Evolutionary conservation across 1,140 invertebrate species (phyloP).

Genomic region (Camponotus pennsylvanicus): DNA sequence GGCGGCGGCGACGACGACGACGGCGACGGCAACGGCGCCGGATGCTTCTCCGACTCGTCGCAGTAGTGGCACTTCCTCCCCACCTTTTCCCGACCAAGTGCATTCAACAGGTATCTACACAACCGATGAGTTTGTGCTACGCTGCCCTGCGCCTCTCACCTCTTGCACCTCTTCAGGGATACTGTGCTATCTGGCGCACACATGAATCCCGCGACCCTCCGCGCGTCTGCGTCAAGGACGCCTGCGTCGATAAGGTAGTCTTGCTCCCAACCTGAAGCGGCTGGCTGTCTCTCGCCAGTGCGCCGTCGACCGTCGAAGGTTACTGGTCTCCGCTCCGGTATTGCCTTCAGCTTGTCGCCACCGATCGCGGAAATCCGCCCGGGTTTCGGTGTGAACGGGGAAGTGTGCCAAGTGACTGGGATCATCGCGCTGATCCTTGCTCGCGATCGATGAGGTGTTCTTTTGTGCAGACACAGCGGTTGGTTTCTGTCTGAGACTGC

Average conservation of each 20-base stretch:
- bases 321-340: conserved; percentile 52
- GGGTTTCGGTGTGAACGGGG: conserved; percentile 13
- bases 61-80: conserved; percentile 35
- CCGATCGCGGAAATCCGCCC: neutral
- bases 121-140: conserved; percentile 65
- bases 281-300: conserved; percentile 45
- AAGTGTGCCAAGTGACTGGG: conserved; percentile 17
- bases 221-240: conserved; percentile 40
- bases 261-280: conserved; percentile 28
- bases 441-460: conserved; percentile 35
- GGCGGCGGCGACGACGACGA: neutral
- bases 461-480: neutral
- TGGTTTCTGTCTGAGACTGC: neutral
- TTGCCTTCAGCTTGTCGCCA: neutral
- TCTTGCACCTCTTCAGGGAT: conserved; percentile 17
- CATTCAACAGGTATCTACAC: conserved; percentile 70
- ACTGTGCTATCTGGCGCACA: conserved; percentile 16
- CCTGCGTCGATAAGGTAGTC: conserved; percentile 62
- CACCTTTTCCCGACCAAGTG: conserved; percentile 19
- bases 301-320: conserved; percentile 67
- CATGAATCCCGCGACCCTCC: conserved; percentile 24
- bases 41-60: conserved; percentile 24
- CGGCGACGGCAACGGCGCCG: neutral
- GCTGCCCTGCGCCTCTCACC: conserved; percentile 7
- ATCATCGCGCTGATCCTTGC: conserved; percentile 8